Evolutionary conservation across 23 tunicate species (phyloP).

Genomic region (Phallusia fumigata): DNA sequence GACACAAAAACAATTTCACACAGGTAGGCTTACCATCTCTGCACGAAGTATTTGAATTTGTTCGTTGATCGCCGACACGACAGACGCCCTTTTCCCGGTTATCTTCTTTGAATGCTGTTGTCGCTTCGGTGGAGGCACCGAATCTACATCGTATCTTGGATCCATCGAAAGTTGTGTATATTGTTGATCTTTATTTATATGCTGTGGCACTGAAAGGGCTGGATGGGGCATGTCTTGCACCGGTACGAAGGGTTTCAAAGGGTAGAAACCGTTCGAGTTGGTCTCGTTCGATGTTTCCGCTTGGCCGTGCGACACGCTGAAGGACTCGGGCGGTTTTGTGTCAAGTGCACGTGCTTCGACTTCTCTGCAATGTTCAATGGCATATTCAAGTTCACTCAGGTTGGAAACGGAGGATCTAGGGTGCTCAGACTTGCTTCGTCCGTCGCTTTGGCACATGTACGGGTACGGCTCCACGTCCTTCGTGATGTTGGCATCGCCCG

Average conservation of each 20-base stretch:
- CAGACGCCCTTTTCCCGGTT: not conserved
- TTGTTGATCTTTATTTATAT: not conserved
- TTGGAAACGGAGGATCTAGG: not conserved
- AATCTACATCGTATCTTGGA: not conserved
- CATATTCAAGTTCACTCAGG: constrained; percentile 3
- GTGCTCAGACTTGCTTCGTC: not conserved
- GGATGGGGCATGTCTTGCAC: not conserved
- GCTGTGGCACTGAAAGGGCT: not conserved
- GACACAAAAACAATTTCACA: not conserved
- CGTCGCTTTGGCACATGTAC: constrained; percentile 1
- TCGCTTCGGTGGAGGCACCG: no score
- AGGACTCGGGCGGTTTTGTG: not conserved
- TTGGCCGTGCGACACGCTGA: not conserved
- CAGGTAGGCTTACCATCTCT: not conserved
- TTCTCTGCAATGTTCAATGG: constrained; percentile 4
- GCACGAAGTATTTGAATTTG: not conserved
- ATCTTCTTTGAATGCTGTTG: no score
- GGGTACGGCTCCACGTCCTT: not conserved
- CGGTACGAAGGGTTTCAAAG: not conserved
- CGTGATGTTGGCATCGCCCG: not conserved
- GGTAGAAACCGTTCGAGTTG: not conserved
- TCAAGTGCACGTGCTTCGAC: constrained; percentile 7
- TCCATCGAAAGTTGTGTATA: no score
- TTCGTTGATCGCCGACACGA: not conserved
- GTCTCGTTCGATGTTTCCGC: not conserved